Evolutionary conservation across 1,140 invertebrate species (phyloP).

Genomic region (Andrena cerasifolii): DNA sequence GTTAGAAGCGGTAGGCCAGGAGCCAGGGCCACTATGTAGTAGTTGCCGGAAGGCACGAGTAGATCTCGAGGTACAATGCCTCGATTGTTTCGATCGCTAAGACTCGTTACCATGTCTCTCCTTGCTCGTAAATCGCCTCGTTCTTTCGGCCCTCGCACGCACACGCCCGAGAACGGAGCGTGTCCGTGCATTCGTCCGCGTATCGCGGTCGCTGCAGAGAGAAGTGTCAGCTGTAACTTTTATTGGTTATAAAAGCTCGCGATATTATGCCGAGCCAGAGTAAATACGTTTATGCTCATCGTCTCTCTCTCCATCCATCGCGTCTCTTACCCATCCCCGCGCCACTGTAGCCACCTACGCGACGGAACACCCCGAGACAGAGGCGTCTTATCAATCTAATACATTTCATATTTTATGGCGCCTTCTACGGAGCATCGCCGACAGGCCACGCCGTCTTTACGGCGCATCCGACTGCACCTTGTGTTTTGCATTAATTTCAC

Average conservation of each 20-base stretch:
- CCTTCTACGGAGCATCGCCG: conserved; percentile 22
- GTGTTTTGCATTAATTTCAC: conserved; percentile 62
- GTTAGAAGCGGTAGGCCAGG: conserved; percentile 27
- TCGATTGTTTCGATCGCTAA: conserved; percentile 58
- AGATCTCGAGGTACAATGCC: conserved; percentile 56
- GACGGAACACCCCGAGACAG: conserved; percentile 7
- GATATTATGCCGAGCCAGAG: conserved; percentile 75
- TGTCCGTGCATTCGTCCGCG: conserved; percentile 53
- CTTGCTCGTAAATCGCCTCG: conserved; percentile 66
- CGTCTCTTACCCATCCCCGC: neutral
- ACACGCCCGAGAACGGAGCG: conserved; percentile 20
- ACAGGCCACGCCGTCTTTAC: conserved; percentile 39
- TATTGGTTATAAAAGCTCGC: conserved; percentile 78
- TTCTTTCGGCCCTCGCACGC: conserved; percentile 21
- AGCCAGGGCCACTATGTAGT: conserved; percentile 18
- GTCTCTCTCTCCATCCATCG: conserved; percentile 6
- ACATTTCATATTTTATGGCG: conserved; percentile 76
- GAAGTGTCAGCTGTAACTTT: conserved; percentile 78
- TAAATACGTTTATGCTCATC: conserved; percentile 68
- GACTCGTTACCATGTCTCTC: conserved; percentile 62
- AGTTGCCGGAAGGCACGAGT: conserved; percentile 37
- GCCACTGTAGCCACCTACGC: neutral
- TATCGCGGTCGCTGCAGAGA: conserved; percentile 58
- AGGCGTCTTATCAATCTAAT: conserved; percentile 77
- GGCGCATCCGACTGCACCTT: conserved; percentile 22